Conservation (phyloP, 2,888 invertebrate species). For the Anodontia alba region DNA sequence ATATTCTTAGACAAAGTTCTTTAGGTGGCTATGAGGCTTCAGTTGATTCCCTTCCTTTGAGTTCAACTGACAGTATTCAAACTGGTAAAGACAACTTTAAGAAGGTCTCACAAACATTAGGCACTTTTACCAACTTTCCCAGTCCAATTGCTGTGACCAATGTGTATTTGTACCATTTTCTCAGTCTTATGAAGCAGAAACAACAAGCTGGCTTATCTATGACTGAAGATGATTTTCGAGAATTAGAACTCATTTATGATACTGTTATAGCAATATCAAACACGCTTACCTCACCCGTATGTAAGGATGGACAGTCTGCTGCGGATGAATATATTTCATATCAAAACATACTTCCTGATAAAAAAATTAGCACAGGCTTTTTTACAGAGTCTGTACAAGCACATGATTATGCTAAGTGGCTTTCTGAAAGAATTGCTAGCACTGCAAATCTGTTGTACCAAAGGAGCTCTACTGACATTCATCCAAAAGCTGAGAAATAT, state of each 20-base stretch:
- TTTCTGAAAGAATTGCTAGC: background rate
- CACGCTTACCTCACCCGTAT: background rate
- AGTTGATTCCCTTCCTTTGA: background rate
- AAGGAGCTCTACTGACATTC: background rate
- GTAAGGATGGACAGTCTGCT: background rate
- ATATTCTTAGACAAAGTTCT: background rate
- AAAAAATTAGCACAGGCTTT: background rate
- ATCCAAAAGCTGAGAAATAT: background rate
- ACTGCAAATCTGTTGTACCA: background rate
- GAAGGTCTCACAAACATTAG: background rate
- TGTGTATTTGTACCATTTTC: slow-evolving; percentile 26
- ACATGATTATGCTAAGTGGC: background rate
- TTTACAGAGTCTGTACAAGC: background rate
- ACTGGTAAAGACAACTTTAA: background rate
- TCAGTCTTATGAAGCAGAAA: slow-evolving; percentile 22
- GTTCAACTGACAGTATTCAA: background rate
- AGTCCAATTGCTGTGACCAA: background rate
- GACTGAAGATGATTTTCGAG: slow-evolving; percentile 35
- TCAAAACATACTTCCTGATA: background rate
- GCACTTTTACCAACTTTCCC: background rate
- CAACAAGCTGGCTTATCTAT: slow-evolving; percentile 8
- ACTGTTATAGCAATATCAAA: slow-evolving; percentile 11
- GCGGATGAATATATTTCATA: background rate
- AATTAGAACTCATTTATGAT: slow-evolving; percentile 29
- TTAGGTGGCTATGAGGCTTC: background rate